Base-by-base conservation (phyloP, 2,888 invertebrate species). In the Gasteruption jaculator region DNA sequence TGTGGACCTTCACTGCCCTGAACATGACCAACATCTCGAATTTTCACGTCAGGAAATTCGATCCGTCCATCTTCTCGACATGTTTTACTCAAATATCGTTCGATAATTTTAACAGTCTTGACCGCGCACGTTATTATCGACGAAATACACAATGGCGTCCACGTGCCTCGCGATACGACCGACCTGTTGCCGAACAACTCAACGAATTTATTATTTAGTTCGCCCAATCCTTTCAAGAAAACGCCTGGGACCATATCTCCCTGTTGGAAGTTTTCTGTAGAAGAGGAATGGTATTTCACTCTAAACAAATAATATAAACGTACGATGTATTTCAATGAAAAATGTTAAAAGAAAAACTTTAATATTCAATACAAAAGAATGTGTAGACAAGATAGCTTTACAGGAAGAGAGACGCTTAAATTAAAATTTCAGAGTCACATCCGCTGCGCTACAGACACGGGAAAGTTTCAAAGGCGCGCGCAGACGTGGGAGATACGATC, bases 11-110 rank as follows among this genome's bases (percentile, higher is more conserved):
- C 16, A 16, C 18, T 6, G 48, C 38, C 8, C 30, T 19, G 16
- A 50, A 36, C n/a, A 41, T 15, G 6, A 43, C 26, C 7, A 15
- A 3, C 14, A 48, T 20, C 30, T 50, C 42, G 19, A 50, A 46
- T 25, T 44, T 50, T 50, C 52, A 52, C 10, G 31, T 46, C 5
- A 43, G 37, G 24, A 48, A 52, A 30, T 50, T 50, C 12, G 29
- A 24, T 3, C 45, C 47, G 21, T 49, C 40, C 18, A 47, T 38
- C 44, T 57, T 59, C 21, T 43, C 37, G 1, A 43, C 25, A 5
- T 32, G 33, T 25, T 37, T 31, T 30, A 25, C 34, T 8, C 25
- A 24, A 12, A 37, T 1, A 7, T 43, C 22, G 14, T 29, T 21
- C 16, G 46, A 11, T 43, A 40, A 43, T 20, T 39, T 38, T 2